phyloP scores from a whole-genome alignment of 2,113 vertebrate genomes.

The Daphoenositta chrysoptera region DNA sequence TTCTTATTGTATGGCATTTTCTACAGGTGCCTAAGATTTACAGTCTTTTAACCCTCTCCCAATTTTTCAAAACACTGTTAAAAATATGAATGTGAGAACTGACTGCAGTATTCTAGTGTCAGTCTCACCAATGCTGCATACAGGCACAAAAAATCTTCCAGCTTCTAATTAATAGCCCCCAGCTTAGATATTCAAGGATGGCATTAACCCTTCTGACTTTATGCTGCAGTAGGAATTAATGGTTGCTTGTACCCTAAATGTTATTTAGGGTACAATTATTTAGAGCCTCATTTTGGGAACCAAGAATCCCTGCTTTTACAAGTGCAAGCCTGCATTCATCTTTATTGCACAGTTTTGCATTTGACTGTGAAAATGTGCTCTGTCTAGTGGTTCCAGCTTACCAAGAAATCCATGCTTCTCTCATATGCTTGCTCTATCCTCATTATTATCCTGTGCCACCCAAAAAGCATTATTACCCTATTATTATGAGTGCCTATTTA shows the following conservation, averaged over 20 bases:
- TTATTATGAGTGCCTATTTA: not conserved
- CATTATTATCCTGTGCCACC: not conserved
- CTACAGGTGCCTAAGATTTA: not conserved
- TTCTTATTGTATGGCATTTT: not conserved
- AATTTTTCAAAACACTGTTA: not conserved
- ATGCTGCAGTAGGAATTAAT: not conserved
- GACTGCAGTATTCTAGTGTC: not conserved
- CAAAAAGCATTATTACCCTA: not conserved
- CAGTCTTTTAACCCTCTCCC: not conserved
- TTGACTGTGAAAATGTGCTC: not conserved
- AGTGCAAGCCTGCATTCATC: not conserved
- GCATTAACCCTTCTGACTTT: not conserved
- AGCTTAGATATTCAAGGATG: not conserved
- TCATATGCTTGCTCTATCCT: not conserved
- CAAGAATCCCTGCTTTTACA: not conserved
- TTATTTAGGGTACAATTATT: not conserved
- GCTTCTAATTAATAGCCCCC: not conserved
- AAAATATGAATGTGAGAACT: not conserved
- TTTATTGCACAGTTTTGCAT: not conserved
- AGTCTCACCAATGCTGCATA: not conserved
- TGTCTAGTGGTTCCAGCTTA: not conserved
- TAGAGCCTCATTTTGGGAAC: not conserved
- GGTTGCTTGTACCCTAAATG: not conserved
- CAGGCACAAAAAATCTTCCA: not conserved
- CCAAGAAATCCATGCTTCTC: not conserved